Conservation (phyloP, 2,888 invertebrate genomes). For the Ditylenchus weischeri region DNA sequence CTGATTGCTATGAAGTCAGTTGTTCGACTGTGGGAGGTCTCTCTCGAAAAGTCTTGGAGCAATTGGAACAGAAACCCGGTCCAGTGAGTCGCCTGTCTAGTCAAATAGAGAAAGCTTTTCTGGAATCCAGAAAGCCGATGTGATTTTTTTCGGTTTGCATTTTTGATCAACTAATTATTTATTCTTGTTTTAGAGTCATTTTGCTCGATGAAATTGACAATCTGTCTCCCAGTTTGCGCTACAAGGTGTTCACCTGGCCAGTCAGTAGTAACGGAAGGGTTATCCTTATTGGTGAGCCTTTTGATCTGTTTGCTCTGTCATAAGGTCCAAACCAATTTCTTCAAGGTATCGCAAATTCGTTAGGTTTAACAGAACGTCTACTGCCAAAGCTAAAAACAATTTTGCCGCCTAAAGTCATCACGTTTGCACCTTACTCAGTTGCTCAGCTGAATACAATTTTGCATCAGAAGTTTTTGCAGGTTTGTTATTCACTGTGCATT, state of each 20-base stretch:
- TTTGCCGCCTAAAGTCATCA: constrained; percentile 68
- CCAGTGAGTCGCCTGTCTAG: background rate
- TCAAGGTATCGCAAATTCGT: constrained; percentile 78
- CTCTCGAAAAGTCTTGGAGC: constrained; percentile 10
- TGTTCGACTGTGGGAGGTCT: constrained; percentile 19
- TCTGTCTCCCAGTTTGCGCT: constrained; percentile 74
- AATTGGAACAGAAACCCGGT: constrained; percentile 9
- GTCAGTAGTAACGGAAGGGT: constrained; percentile 70
- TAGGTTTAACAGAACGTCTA: constrained; percentile 86
- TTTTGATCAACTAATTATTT: background rate
- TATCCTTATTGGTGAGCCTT: constrained; percentile 72
- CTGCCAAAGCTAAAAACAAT: constrained; percentile 80
- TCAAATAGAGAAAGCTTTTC: constrained; percentile 12
- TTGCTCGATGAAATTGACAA: constrained; percentile 94
- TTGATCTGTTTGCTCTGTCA: background rate
- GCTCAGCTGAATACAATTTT: constrained; percentile 84
- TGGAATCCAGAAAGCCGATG: constrained; percentile 11
- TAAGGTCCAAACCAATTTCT: no score
- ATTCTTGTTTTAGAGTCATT: constrained; percentile 32
- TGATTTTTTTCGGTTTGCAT: background rate
- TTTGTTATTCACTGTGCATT: constrained; percentile 19
- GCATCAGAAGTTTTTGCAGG: constrained; percentile 69
- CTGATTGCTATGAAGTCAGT: constrained; percentile 27
- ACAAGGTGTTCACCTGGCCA: constrained; percentile 91
- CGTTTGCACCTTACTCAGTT: constrained; percentile 87